Evolutionary conservation across 1,140 invertebrate species (phyloP), one percentile per base, ranked within the genome.

Genomic region (Drosophila virilis): DNA sequence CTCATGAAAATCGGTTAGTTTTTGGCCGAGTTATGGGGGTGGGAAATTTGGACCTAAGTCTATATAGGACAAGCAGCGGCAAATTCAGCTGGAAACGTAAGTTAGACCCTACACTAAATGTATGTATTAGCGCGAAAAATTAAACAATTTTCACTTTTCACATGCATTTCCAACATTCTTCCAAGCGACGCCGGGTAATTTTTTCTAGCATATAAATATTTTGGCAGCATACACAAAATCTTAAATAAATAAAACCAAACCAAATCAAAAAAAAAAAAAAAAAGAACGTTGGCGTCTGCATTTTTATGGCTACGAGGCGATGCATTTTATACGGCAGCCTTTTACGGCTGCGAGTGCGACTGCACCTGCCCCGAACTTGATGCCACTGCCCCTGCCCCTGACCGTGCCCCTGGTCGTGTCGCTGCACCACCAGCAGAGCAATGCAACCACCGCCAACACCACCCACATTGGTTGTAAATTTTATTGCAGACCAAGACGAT

Each of bases 301-400:
- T 82, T 86, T 86, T 86, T 86, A 82, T 79, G 81, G 66, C 68
- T 85, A 50, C 46, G 58, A 52, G 37, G 73, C 78, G 71, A 71
- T 77, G 78, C 78, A 82, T 78, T 85, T 82, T 88, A 83, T 86
- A 82, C 71, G 71, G 40, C n/a, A 43, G 46, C 50, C 62, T 84
- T 82, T 80, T 84, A 84, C 61, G 73, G 65, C 61, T 64, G 62
- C 58, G 17, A 51, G 3, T 38, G 37, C 22, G 22, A 37, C 54
- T 40, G 57, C 74, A 69, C 59, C 70, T 66, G 70, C 61, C 51
- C 71, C 69, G 43, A 55, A 68, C 69, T 9, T 17, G 58, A 40
- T 54, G 28, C 70, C 68, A 45, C 22, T 3, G 22, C 22, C 22
- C 4, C 22, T 28, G 22, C 22, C 58, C 8, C 46, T 12, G 15